These are phyloP conservation scores for Carposina sasakii DNA, from an alignment of 1,140 invertebrate species.

Conservation along the genomic window DNA sequence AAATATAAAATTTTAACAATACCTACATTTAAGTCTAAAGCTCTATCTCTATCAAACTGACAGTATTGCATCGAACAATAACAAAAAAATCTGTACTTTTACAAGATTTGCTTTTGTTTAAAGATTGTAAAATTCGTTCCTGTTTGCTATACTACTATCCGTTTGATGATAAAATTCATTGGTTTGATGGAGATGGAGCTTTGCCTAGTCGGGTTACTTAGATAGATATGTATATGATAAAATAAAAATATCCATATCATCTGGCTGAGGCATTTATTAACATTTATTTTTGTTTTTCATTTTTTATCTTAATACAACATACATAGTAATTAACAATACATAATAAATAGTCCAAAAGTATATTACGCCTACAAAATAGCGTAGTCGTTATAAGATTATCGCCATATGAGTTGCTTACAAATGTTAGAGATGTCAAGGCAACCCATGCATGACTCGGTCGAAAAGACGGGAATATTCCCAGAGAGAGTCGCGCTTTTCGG, in stretches of 20 bases:
- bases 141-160: no score
- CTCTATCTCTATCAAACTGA: no score
- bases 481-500: conserved; percentile 48
- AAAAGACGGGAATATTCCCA: conserved; percentile 55
- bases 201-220: no score
- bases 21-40: no score
- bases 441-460: conserved; percentile 58
- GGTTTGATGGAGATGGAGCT: no score
- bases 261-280: conserved; percentile 73
- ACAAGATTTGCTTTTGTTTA: no score
- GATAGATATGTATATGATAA: no score
- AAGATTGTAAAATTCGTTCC: no score
- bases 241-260: conserved; percentile 47
- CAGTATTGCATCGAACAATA: no score
- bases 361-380: conserved; percentile 73
- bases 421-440: conserved; percentile 56
- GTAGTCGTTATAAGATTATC: conserved; percentile 72
- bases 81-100: no score
- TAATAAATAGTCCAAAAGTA: conserved; percentile 74
- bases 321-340: conserved; percentile 73
- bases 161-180: no score
- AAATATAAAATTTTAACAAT: no score
- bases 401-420: conserved; percentile 63
- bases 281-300: conserved; percentile 68
- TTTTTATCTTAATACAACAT: conserved; percentile 72